Conservation (phyloP, 2,797 vertebrate species). For the Hyperoplus immaculatus region DNA sequence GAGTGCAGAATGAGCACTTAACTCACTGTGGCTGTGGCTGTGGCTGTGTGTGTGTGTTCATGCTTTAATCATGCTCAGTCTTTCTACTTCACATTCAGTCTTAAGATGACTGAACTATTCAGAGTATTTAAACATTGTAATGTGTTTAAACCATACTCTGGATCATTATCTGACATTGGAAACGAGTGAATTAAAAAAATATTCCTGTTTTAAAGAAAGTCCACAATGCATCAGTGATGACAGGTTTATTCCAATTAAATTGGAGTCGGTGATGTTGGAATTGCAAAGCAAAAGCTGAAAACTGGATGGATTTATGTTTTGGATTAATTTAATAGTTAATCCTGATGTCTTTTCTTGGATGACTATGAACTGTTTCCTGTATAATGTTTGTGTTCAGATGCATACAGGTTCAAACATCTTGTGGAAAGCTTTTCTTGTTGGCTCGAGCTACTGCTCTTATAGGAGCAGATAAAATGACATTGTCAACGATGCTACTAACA, state of each 20-base stretch:
- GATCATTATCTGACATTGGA: neutral
- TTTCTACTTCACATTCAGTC: neutral
- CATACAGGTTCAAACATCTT: neutral
- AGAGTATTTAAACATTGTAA: neutral
- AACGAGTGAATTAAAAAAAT: neutral
- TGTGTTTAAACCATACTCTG: neutral
- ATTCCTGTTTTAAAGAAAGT: neutral
- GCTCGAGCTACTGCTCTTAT: neutral
- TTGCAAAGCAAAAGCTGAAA: neutral
- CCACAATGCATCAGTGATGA: too few species aligned
- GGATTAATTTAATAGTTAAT: neutral
- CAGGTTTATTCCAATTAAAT: neutral
- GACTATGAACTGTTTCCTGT: neutral
- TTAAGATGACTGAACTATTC: neutral
- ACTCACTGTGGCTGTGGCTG: slow-evolving; percentile 8
- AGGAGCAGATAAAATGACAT: neutral
- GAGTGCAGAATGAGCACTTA: slow-evolving; percentile 41
- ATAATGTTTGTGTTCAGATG: neutral
- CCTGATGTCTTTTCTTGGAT: slow-evolving; percentile 1
- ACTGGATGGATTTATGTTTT: neutral
- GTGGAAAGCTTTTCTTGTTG: neutral
- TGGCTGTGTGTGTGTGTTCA: slow-evolving; percentile 16
- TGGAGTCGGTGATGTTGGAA: neutral
- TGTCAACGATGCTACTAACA: too few species aligned
- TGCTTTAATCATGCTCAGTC: slow-evolving; percentile 24